Percentiles rank a stretch among this genome's conserved stretches.
Conservation (phyloP, 2,113 vertebrate species). For the Pachycephala philippinensis region DNA sequence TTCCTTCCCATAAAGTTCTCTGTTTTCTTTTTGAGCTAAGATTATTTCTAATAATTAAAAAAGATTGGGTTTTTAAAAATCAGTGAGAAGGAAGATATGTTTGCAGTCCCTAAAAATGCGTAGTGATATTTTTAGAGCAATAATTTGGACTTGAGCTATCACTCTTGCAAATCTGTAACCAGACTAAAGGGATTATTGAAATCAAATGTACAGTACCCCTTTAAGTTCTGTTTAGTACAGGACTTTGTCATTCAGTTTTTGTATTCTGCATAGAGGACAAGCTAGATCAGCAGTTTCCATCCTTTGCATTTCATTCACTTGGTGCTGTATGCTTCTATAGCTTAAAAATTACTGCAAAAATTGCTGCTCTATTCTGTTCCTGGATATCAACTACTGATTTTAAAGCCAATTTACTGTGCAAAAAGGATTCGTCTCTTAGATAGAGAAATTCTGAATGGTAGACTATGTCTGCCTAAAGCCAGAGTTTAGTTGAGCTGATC, state of each 20-base stretch:
- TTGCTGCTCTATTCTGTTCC: not conserved
- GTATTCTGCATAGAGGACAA: not conserved
- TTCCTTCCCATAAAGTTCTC: not conserved
- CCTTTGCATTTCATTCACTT: not conserved
- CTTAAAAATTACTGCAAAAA: slow-evolving; percentile 22
- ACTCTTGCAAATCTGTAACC: not conserved
- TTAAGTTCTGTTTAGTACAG: not conserved
- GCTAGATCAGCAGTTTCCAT: not conserved
- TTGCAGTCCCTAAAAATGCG: not conserved
- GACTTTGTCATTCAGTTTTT: not conserved
- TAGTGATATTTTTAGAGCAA: not conserved
- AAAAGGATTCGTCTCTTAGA: not conserved
- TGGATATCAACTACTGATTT: not conserved
- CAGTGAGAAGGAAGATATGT: rapidly evolving
- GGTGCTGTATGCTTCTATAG: not conserved
- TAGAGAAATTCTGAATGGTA: not conserved
- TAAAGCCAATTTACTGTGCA: not conserved
- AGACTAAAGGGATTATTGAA: not conserved
- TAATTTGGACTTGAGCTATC: not conserved
- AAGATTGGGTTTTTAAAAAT: not conserved
- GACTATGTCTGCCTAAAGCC: not conserved
- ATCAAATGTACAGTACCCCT: not conserved
- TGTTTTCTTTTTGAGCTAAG: not conserved
- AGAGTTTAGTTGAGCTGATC: not conserved
- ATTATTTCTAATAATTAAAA: not conserved